These are phyloP conservation scores for Lineus longissimus DNA, from an alignment of 1,140 invertebrate species.

Conservation along the genomic window DNA sequence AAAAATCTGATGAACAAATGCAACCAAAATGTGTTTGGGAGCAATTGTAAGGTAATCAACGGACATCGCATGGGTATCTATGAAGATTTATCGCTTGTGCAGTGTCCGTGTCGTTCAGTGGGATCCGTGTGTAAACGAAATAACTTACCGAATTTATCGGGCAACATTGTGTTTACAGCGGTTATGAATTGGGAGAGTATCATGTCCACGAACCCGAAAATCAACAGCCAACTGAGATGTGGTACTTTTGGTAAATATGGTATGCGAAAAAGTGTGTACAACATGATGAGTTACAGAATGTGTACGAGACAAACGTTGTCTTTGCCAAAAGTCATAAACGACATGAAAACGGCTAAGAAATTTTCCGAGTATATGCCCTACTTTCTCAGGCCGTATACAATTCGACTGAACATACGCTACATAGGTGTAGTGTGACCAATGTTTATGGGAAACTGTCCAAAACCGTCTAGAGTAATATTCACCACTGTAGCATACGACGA, in stretches of 20 bases:
- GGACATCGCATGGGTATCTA: neutral
- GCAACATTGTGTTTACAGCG: neutral
- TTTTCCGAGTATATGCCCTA: neutral
- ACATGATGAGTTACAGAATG: slow-evolving; percentile 1
- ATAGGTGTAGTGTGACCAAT: slow-evolving; percentile 2
- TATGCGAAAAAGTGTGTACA: neutral
- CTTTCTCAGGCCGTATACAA: neutral
- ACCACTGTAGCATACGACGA: neutral
- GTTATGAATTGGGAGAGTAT: slow-evolving; percentile 4
- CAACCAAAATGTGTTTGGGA: neutral
- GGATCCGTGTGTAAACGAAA: neutral
- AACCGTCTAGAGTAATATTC: neutral
- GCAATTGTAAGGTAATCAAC: neutral
- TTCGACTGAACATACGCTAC: neutral
- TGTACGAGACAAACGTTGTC: neutral
- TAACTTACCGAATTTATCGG: slow-evolving; percentile 1
- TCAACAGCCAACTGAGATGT: neutral
- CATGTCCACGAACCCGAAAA: neutral
- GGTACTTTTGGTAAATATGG: slow-evolving; percentile 4
- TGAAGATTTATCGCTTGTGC: neutral
- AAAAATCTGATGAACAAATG: slow-evolving; percentile 8
- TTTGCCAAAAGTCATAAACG: neutral
- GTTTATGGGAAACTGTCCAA: neutral
- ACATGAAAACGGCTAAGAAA: neutral
- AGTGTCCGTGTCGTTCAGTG: neutral